Conservation (phyloP, 2,113 vertebrate species). For the Thunnus maccoyii region DNA sequence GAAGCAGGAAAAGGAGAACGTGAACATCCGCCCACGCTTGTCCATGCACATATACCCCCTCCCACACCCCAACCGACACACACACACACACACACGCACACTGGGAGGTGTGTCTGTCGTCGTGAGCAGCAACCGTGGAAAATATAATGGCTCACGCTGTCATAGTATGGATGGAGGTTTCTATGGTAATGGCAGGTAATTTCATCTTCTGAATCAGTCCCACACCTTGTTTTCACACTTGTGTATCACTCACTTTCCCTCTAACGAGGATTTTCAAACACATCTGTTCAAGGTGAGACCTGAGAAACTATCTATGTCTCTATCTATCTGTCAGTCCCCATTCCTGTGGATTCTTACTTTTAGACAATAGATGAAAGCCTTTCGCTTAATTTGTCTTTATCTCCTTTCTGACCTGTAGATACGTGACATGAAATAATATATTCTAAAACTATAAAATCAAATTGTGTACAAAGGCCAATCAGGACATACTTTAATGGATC, state of each 20-base stretch:
- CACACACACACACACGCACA: slow-evolving; percentile 15
- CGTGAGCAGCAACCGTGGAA: slow-evolving; percentile 20
- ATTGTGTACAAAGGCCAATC: too few species aligned
- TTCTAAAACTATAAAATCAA: too few species aligned
- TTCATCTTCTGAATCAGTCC: slow-evolving; percentile 55
- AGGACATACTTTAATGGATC: too few species aligned
- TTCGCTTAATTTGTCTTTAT: not conserved
- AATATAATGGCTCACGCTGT: slow-evolving; percentile 31
- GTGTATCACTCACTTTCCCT: slow-evolving; percentile 5
- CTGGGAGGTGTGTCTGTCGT: slow-evolving; percentile 33
- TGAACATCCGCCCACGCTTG: slow-evolving; percentile 47
- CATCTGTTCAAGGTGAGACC: not conserved
- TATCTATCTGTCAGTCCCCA: not conserved
- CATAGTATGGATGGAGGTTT: slow-evolving; percentile 48
- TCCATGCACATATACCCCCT: slow-evolving; percentile 30
- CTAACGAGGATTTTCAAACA: not conserved
- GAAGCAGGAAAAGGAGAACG: slow-evolving; percentile 42
- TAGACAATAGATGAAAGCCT: not conserved
- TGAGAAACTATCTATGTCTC: not conserved
- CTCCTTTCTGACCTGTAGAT: not conserved
- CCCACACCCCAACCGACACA: slow-evolving; percentile 35
- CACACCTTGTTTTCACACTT: slow-evolving; percentile 43
- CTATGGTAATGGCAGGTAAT: slow-evolving; percentile 65
- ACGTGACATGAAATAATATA: too few species aligned
- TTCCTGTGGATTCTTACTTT: not conserved